Evolutionary conservation across 2,113 vertebrate species (phyloP), one percentile per base, ranked within the genome.

Genomic region (Tyrannus savana): DNA sequence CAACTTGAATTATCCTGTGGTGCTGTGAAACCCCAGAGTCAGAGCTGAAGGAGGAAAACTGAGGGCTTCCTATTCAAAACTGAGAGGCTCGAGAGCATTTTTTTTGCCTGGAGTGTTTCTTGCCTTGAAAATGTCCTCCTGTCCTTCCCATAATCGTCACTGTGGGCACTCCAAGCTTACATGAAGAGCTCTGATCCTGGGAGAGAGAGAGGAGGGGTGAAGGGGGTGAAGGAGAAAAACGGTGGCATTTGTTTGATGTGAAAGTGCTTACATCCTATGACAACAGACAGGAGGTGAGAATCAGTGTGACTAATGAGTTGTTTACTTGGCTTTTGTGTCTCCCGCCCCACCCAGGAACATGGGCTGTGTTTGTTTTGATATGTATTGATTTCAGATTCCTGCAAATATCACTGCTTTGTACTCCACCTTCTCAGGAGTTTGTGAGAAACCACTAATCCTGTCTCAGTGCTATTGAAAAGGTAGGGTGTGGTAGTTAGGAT

Each of bases 241-340:
- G 3, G 3, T 86, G 82, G 67, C 59, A 41, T 96, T 90, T 93
- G 60, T 88, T 95, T 94, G 93, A 84, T 96, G 73, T 95, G 87
- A 79, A 95, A 93, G 62, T 92, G 68, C 50, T 88, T 80, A 77
- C 72, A 83, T 62, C 50, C 72, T 82, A 12, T 91, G 71, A 82
- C 71, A 93, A 77, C 41, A 55, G 87, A 55, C 15, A 74, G 78
- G 74, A 96, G 84, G 87, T 85, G 89, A 95, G 91, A 94, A 93
- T 79, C 74, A 44, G 62, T 67, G 81, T 95, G 93, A 93, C 82
- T 95, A 93, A 95, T 90, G 83, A 88, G 63, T 80, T 94, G 63
- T 95, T 96, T 96, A 83, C 90, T 91, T 73, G 72, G 82, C 91
- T 94, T 94, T 91, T 76, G 78, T 85, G 30, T 21, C 9, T 3